A percentile compares a stretch with the other conserved stretches of the same genome.
These are phyloP conservation scores for Acrobasis suavella DNA, from an alignment of 2,888 invertebrate genomes.

Conservation along the genomic window DNA sequence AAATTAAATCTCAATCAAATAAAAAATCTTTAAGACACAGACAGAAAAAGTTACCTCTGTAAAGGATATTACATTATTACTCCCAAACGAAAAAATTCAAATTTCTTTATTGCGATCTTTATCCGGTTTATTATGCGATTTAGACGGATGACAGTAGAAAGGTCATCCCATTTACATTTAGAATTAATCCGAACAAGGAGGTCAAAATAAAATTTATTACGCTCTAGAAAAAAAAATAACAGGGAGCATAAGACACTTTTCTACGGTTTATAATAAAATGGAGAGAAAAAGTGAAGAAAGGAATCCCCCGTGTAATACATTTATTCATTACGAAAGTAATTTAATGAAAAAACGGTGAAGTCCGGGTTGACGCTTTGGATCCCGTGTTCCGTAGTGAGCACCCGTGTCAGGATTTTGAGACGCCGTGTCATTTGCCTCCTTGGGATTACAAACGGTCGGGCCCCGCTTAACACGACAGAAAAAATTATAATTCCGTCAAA, in stretches of 20 bases:
- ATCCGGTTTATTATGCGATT: slow-evolving; percentile 52
- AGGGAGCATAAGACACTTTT: slow-evolving; percentile 59
- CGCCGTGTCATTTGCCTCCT: slow-evolving; percentile 11
- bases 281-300: slow-evolving; percentile 56
- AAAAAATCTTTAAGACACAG: too few species aligned
- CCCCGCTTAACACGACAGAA: slow-evolving; percentile 7
- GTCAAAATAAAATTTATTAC: slow-evolving; percentile 67
- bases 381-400: slow-evolving; percentile 29
- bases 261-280: slow-evolving; percentile 66
- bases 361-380: slow-evolving; percentile 28
- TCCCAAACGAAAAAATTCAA: slow-evolving; percentile 23
- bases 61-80: slow-evolving; percentile 10
- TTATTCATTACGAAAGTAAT: slow-evolving; percentile 74
- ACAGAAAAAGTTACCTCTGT: background rate
- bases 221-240: slow-evolving; percentile 61
- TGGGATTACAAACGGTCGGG: slow-evolving; percentile 9
- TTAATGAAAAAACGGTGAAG: slow-evolving; percentile 56
- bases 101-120: slow-evolving; percentile 43
- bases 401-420: slow-evolving; percentile 16
- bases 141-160: slow-evolving; percentile 49
- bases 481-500: background rate
- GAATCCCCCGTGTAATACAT: slow-evolving; percentile 69
- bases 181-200: slow-evolving; percentile 58
- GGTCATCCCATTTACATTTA: slow-evolving; percentile 61
- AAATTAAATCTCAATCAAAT: too few species aligned